phyloP scores from a whole-genome alignment of 2,888 invertebrate genomes.

The Serrognathus titanus region DNA sequence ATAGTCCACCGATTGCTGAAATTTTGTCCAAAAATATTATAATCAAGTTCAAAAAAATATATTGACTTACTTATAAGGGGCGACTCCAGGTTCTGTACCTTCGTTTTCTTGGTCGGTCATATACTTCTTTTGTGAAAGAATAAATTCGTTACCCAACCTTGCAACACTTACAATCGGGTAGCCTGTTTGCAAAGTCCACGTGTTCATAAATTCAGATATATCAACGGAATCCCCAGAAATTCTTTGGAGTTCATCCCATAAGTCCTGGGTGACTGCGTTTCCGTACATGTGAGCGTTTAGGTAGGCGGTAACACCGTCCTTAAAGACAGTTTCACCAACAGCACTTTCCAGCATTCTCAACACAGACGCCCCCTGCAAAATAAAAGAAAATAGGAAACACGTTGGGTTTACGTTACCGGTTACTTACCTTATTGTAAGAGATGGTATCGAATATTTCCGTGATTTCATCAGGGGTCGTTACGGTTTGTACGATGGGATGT shows the following conservation, averaged over 20 bases:
- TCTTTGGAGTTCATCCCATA: slow-evolving; percentile 65
- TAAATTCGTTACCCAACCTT: slow-evolving; percentile 50
- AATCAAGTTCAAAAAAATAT: not conserved
- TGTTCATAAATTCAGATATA: slow-evolving; percentile 67
- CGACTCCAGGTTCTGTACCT: not conserved
- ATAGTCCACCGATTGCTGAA: slow-evolving; percentile 80
- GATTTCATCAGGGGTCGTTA: slow-evolving; percentile 84
- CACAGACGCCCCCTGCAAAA: slow-evolving; percentile 72
- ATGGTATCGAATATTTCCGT: slow-evolving; percentile 88
- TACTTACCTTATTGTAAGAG: slow-evolving; percentile 78
- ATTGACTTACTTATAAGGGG: not conserved
- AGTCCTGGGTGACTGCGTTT: slow-evolving; percentile 78
- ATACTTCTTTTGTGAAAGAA: slow-evolving; percentile 72
- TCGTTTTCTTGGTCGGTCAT: slow-evolving; percentile 56
- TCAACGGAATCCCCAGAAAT: slow-evolving; percentile 54
- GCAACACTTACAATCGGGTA: slow-evolving; percentile 71
- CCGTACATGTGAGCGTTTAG: slow-evolving; percentile 64
- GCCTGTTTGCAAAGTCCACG: slow-evolving; percentile 89
- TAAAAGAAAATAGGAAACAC: too few species aligned
- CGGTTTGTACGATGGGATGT: slow-evolving; percentile 85
- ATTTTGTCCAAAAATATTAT: not conserved
- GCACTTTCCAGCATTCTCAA: slow-evolving; percentile 86
- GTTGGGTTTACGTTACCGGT: too few species aligned
- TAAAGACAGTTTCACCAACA: slow-evolving; percentile 69
- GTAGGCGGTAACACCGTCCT: slow-evolving; percentile 69